A percentile compares a stretch with the other conserved stretches of the same genome.
Conservation (phyloP, 2,797 vertebrate species). For the Podargus strigoides region DNA sequence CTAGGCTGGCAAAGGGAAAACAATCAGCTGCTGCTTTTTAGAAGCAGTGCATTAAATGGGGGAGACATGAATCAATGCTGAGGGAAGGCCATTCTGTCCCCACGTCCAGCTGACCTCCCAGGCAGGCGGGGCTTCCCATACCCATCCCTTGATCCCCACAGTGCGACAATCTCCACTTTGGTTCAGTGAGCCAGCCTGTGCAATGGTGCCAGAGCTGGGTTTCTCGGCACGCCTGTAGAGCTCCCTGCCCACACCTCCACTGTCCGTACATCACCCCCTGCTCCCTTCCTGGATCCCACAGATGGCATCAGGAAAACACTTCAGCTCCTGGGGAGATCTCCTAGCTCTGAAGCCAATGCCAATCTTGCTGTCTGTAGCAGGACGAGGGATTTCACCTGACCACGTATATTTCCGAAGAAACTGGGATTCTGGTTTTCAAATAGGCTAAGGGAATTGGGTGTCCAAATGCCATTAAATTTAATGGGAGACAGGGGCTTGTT, state of each 20-base stretch:
- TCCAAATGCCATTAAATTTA: slow-evolving; percentile 56
- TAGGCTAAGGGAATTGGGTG: slow-evolving; percentile 53
- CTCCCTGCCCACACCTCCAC: neutral
- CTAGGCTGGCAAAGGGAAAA: neutral
- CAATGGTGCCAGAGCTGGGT: neutral
- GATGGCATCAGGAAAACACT: neutral
- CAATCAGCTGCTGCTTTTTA: neutral
- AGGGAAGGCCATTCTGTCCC: neutral
- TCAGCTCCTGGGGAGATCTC: neutral
- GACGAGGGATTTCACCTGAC: neutral
- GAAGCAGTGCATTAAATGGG: neutral
- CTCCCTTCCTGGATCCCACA: neutral
- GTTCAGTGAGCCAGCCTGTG: accelerated
- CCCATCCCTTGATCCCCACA: accelerated
- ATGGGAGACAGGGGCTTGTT: slow-evolving; percentile 8
- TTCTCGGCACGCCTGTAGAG: neutral
- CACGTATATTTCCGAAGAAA: neutral
- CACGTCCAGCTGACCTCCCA: accelerated
- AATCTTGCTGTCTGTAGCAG: neutral
- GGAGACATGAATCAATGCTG: neutral
- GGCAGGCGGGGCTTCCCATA: too few species aligned
- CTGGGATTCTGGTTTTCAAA: slow-evolving; percentile 37
- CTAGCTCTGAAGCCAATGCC: neutral
- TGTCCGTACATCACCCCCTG: accelerated
- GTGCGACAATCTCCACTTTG: neutral